These are phyloP conservation scores for Drosophila neotestacea DNA, from an alignment of 2,888 invertebrate species.

Conservation along the genomic window DNA sequence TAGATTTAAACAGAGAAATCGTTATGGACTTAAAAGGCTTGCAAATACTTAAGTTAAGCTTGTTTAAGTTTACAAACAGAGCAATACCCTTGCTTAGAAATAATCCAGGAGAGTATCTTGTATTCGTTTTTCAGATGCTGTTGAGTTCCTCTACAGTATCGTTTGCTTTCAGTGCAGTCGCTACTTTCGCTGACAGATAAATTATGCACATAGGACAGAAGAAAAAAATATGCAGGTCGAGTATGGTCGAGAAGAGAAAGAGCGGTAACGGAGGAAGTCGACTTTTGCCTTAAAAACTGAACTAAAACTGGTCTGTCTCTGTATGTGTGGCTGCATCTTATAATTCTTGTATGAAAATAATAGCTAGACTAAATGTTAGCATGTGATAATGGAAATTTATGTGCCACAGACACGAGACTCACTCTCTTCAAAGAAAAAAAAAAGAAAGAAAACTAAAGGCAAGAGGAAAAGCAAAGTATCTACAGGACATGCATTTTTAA, in stretches of 20 bases:
- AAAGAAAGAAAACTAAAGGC: neutral
- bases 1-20: too few species aligned
- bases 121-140: neutral
- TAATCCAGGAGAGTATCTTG: neutral
- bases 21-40: too few species aligned
- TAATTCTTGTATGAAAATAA: slow-evolving; percentile 75
- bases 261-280: slow-evolving; percentile 4
- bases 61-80: too few species aligned
- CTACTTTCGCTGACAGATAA: slow-evolving; percentile 70
- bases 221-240: slow-evolving; percentile 51
- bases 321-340: slow-evolving; percentile 66
- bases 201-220: slow-evolving; percentile 65
- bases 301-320: slow-evolving; percentile 10
- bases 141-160: neutral
- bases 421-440: neutral
- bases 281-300: slow-evolving; percentile 3
- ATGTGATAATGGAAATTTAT: slow-evolving; percentile 79
- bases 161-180: slow-evolving; percentile 38
- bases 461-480: slow-evolving; percentile 14
- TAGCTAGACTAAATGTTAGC: slow-evolving; percentile 74
- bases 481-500: slow-evolving; percentile 58
- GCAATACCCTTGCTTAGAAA: neutral
- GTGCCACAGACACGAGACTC: slow-evolving; percentile 60
- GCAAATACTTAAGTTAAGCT: too few species aligned
- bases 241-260: slow-evolving; percentile 20